These are phyloP conservation scores for Chrysotoxum bicinctum DNA, from an alignment of 2,888 invertebrate species.

Conservation along the genomic window DNA sequence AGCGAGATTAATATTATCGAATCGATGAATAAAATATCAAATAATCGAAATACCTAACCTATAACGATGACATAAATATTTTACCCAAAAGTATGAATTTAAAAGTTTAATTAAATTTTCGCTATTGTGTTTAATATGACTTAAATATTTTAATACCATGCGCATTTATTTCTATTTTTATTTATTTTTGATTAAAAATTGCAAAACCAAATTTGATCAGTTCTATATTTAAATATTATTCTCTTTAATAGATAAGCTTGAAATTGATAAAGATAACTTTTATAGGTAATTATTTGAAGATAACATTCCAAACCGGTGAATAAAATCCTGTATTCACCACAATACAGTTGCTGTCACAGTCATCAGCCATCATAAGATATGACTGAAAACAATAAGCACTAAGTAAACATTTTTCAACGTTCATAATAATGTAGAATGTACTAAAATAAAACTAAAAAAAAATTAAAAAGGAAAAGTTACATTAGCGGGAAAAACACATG, in stretches of 20 bases:
- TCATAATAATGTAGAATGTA: conserved; percentile 33
- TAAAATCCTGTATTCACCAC: conserved; percentile 34
- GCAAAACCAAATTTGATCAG: conserved; percentile 1
- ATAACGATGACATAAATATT: too few relatives aligned
- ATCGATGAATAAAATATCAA: too few relatives aligned
- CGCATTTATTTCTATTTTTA: too few relatives aligned
- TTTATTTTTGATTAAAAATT: background rate
- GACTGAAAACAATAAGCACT: conserved; percentile 58
- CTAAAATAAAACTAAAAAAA: background rate
- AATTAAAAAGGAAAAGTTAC: conserved; percentile 1
- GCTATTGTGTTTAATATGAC: too few relatives aligned
- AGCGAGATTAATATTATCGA: too few relatives aligned
- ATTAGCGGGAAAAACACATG: conserved; percentile 24
- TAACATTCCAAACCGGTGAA: conserved; percentile 62
- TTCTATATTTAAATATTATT: conserved; percentile 26
- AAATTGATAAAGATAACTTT: conserved; percentile 43
- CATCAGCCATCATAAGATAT: conserved; percentile 37
- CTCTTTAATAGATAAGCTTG: conserved; percentile 14
- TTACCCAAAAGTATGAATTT: too few relatives aligned
- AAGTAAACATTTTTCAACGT: conserved; percentile 41
- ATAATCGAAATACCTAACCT: too few relatives aligned
- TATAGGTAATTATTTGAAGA: conserved; percentile 29
- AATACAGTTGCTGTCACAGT: conserved; percentile 33
- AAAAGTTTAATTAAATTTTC: too few relatives aligned
- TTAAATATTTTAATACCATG: too few relatives aligned